Evolutionary conservation across 2,797 vertebrate species (phyloP).

Genomic region (Enteromius radiatus): DNA sequence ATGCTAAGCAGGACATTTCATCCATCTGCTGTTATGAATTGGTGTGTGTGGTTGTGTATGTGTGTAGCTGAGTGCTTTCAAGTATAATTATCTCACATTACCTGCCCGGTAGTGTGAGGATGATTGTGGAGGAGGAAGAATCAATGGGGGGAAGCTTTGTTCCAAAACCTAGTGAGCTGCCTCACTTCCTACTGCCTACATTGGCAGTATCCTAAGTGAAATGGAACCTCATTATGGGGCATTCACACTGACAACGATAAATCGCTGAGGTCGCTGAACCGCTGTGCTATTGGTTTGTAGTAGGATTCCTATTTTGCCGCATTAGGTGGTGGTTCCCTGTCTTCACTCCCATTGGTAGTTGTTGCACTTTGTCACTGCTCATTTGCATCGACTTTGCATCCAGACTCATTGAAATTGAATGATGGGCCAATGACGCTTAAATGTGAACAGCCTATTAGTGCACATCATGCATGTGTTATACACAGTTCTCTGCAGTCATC

Average conservation of each 20-base stretch:
- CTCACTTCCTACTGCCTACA: background rate
- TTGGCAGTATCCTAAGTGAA: background rate
- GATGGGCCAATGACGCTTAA: background rate
- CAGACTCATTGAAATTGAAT: background rate
- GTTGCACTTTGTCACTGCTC: background rate
- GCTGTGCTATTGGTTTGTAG: background rate
- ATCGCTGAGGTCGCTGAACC: background rate
- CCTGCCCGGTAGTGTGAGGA: conserved; percentile 37
- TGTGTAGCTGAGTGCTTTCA: conserved; percentile 38
- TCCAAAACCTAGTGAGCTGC: conserved; percentile 19
- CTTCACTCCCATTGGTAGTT: background rate
- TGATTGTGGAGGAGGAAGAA: conserved; percentile 43
- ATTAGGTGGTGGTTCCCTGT: background rate
- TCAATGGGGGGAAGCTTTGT: conserved; percentile 23
- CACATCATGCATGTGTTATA: background rate
- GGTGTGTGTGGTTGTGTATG: conserved; percentile 31
- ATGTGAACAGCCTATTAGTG: conserved; percentile 3
- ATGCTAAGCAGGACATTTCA: conserved; percentile 52
- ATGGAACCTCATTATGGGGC: background rate
- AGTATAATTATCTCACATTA: conserved; percentile 52
- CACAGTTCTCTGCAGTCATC: background rate
- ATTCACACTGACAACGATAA: conserved; percentile 14
- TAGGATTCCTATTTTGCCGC: background rate
- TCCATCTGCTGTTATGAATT: conserved; percentile 33
- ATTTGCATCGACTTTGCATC: background rate